Base-by-base conservation (phyloP, 2,113 vertebrate species). In the Mugil cephalus region DNA sequence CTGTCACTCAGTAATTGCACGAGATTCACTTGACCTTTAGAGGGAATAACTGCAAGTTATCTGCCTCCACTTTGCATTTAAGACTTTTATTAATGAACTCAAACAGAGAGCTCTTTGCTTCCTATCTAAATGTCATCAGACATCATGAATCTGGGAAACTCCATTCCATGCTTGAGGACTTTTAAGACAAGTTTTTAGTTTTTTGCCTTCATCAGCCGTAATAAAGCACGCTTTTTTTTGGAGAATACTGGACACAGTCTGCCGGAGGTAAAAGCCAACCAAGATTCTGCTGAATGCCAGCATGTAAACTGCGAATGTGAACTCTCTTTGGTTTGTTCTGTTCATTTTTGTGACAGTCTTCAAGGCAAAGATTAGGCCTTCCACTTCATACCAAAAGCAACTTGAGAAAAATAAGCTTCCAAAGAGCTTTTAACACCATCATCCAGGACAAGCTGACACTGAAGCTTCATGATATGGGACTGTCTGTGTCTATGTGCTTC, bases 11-110 rank as follows among this genome's bases (percentile, higher is more conserved):
- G 68, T 87, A 83, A 87, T 85, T 84, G 55, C 42, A 65, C 45
- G 69, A 79, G 66, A 76, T 74, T 47, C 67, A 73, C 83, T 90
- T 91, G 82, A 90, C 89, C 88, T 92, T 91, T 89, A 61, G 43
- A 69, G 61, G 69, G 46, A 79, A 77, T 67, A 80, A 69, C 76
- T 79, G 39, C 19, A 45, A 76, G 65, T 81, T 82, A 82, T 82
- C 74, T 73, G 46, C 65, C 72, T 62, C 76, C 48, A 69, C 62
- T 73, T 79, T 77, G 67, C 21, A 42, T 87, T 79, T 76, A 60
- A 66, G 59, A 86, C 61, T 85, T 72, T 69, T 71, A 83, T 84
- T 87, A 89, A 91, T 88, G 80, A 89, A 84, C 79, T 86, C 72
- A 53, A 88, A 77, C 67, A 48, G 61, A 68, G 82, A 83, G 77